Base-by-base conservation (phyloP, 1,140 invertebrate species). In the Fopius arisanus region DNA sequence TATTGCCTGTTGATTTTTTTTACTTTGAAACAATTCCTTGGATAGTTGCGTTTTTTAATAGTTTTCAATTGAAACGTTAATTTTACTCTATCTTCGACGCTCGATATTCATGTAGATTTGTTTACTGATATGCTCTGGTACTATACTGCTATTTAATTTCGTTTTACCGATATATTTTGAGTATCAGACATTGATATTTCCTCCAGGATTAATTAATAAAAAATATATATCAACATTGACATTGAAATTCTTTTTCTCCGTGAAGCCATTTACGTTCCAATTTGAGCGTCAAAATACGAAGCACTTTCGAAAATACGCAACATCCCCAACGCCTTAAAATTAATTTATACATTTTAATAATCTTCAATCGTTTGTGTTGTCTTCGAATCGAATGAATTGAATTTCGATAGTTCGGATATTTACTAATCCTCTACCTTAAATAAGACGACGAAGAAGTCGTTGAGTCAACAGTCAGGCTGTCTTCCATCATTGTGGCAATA, bases 401-500 rank as follows among this genome's bases (percentile, higher is more conserved):
- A 37, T 37, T 37, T 37, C 33, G 33, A 37, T 37, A 1, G 9
- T 16, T 19, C 14, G 2, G 10, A 43, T 54, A 26, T 59, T 59
- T 19, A 28, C 26, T 26, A 59, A 7, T 59, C 26, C 19, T 59
- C 54, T 59, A 59, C 5, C 54, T 59, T 59, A 59, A 7, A 12
- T 19, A 59, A 59, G 54, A 59, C 23, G 54, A 59, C 54, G 54
- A 59, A 5, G 54, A 59, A 26, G 54, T 59, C 10, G 6, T 21
- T 59, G 54, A 26, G 19, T 59, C 54, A 48, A 48, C 43, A 59
- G 70, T 23, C 59, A 79, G 26, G 74, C 81, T 78, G 78, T 81
- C 80, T 43, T 83, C 83, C 51, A 84, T 83, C 80, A 82, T 81
- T 12, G 78, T 80, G 72, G 81, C 81, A n/a, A 84, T 59, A 19